Evolutionary conservation across 2,113 vertebrate species (phyloP).

Genomic region (pig (Sus scrofa)): DNA sequence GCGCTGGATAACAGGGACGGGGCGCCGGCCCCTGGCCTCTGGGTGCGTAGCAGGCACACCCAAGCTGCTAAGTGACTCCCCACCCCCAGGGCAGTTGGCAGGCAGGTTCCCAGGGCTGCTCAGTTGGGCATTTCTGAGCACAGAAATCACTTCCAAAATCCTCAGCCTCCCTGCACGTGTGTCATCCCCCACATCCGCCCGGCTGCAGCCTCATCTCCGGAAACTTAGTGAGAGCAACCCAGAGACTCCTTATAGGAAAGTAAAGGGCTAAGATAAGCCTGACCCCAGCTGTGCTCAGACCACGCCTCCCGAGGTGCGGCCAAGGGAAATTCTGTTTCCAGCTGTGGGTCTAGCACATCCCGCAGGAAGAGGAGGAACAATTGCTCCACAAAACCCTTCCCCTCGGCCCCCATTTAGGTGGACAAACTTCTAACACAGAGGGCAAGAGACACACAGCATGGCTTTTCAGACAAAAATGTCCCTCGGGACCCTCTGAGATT

Average conservation of each 20-base stretch:
- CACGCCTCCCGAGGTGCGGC: neutral
- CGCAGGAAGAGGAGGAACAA: neutral
- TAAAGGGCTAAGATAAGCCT: neutral
- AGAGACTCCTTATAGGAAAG: neutral
- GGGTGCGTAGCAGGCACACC: accelerated
- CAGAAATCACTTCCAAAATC: neutral
- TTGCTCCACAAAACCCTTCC: neutral
- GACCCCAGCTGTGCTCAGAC: neutral
- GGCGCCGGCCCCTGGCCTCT: neutral
- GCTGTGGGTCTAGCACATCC: neutral
- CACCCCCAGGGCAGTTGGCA: neutral
- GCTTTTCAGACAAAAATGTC: neutral
- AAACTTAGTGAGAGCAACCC: neutral
- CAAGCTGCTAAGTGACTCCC: neutral
- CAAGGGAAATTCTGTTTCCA: neutral
- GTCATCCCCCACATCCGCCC: neutral
- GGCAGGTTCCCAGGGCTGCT: neutral
- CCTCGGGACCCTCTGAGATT: neutral
- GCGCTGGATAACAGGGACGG: neutral
- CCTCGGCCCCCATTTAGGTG: neutral
- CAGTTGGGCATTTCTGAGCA: neutral
- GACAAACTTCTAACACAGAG: neutral
- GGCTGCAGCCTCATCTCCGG: neutral
- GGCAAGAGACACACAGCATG: neutral
- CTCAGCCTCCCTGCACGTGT: neutral